phyloP scores from a whole-genome alignment of 2,797 vertebrate species.

The Nyctalus aviator region DNA sequence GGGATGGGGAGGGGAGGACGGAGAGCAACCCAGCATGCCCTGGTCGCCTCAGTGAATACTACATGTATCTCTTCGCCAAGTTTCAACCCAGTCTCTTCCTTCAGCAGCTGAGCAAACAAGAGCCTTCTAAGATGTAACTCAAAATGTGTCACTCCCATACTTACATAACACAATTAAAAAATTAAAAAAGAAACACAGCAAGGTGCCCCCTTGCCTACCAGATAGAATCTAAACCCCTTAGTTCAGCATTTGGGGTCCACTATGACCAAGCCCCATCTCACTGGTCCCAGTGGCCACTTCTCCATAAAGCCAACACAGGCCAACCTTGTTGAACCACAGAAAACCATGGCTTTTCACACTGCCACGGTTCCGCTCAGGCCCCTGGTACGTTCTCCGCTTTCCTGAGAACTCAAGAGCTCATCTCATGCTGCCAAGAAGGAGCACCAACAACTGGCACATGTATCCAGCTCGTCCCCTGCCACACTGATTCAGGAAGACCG shows the following conservation, averaged over 20 bases:
- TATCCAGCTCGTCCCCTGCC: fast-evolving
- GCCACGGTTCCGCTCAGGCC: fast-evolving
- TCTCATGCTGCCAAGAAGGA: background rate
- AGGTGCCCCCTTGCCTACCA: background rate
- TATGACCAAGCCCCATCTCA: fast-evolving
- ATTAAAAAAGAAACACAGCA: too few relatives aligned
- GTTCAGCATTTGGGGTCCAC: background rate
- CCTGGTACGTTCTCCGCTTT: background rate
- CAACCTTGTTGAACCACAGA: fast-evolving
- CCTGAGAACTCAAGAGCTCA: background rate
- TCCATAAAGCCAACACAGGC: too few relatives aligned
- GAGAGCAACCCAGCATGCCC: background rate
- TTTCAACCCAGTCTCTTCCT: background rate
- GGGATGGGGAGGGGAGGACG: too few relatives aligned
- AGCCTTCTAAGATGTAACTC: background rate
- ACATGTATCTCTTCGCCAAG: fast-evolving
- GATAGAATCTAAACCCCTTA: background rate
- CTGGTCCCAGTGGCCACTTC: fast-evolving
- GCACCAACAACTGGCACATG: fast-evolving
- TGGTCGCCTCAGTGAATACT: fast-evolving
- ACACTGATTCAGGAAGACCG: fast-evolving
- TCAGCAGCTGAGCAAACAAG: background rate
- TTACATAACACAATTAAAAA: background rate
- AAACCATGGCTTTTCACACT: fast-evolving
- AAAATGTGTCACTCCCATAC: background rate